Evolutionary conservation across 2,113 vertebrate genomes (phyloP).

Genomic region (Elaphurus davidianus): DNA sequence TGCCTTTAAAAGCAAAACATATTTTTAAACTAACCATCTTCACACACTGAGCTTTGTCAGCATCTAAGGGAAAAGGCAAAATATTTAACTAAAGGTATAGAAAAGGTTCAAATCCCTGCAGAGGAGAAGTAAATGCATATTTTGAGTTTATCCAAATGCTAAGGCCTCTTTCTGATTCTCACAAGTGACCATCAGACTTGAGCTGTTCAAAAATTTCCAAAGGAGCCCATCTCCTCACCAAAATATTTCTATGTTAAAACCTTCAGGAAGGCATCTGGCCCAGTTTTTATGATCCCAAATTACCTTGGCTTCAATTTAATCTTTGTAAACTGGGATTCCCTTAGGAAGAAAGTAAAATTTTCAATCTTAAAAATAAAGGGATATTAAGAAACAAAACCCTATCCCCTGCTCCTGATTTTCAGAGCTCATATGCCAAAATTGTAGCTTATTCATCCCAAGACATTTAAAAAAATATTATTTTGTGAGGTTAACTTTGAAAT

Average conservation of each 20-base stretch:
- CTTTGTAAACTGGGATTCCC: conserved; percentile 51
- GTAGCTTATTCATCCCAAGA: conserved; percentile 26
- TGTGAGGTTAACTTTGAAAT: conserved; percentile 4
- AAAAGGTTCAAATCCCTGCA: conserved; percentile 41
- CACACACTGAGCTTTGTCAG: not conserved
- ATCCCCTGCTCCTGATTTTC: conserved; percentile 8
- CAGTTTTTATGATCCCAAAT: conserved; percentile 43
- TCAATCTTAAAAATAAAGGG: conserved; percentile 39
- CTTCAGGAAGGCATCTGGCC: conserved; percentile 28
- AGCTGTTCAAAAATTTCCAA: conserved; percentile 53
- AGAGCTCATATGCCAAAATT: conserved; percentile 18
- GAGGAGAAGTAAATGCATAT: conserved; percentile 35
- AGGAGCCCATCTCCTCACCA: conserved; percentile 43
- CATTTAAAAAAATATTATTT: not conserved
- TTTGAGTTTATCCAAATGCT: conserved; percentile 29
- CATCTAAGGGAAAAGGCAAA: conserved; percentile 14
- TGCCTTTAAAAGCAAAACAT: conserved; percentile 38
- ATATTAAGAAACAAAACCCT: conserved; percentile 30
- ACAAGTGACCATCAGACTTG: conserved; percentile 44
- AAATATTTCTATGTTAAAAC: conserved; percentile 43
- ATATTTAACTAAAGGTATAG: conserved; percentile 29
- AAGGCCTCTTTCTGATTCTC: conserved; percentile 54
- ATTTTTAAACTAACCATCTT: conserved; percentile 28
- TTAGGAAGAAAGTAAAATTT: conserved; percentile 41
- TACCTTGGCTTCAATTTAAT: conserved; percentile 49